Evolutionary conservation across 2,888 invertebrate genomes (phyloP).

Genomic region (Nephrotoma guestfalica): DNA sequence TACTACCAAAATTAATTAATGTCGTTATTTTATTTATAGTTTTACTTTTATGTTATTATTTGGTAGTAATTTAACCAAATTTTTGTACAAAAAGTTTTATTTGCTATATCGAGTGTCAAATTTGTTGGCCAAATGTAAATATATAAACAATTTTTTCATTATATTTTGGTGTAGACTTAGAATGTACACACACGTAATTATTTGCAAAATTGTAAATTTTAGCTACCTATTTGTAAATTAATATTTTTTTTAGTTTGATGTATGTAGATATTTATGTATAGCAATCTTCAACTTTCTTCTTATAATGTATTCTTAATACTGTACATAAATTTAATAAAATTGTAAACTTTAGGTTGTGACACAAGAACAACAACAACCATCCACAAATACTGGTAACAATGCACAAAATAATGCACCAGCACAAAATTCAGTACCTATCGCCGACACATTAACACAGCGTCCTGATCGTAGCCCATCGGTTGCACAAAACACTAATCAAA

Average conservation of each 20-base stretch:
- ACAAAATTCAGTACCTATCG: neutral
- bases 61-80: neutral
- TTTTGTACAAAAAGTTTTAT: neutral
- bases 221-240: neutral
- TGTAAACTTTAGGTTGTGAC: neutral
- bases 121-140: neutral
- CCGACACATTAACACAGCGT: neutral
- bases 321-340: neutral
- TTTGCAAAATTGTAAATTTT: neutral
- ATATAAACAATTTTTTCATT: neutral
- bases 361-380: neutral
- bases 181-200: neutral
- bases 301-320: neutral
- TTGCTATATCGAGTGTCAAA: neutral
- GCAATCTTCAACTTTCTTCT: neutral
- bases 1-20: neutral
- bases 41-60: neutral
- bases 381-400: neutral
- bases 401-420: conserved; percentile 1
- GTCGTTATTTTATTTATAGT: neutral
- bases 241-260: neutral
- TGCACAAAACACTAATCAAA: neutral
- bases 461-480: neutral
- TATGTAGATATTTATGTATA: neutral
- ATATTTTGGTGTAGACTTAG: neutral